Base-by-base conservation (phyloP, 1,140 invertebrate genomes). In the Brachionus plicatilis region DNA sequence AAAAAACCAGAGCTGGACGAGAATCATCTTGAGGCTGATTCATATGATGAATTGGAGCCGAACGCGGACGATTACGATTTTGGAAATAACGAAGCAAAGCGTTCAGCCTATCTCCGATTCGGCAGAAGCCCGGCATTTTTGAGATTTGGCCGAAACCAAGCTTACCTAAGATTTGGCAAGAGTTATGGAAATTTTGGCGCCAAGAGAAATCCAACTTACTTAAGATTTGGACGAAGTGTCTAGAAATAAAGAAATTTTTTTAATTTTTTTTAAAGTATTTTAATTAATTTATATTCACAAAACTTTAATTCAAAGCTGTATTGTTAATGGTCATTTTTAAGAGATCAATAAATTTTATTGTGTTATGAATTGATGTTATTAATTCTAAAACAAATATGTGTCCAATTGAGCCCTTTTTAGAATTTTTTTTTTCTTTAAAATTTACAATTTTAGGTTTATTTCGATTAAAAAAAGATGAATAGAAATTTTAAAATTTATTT, bases 191-290 rank as follows among this genome's bases (percentile, higher is more conserved):
- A 11, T 43, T 43, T 41, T 41, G 33, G 33, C 33, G 66, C 17
- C 7, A 72, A 72, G 17, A 72, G 68, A 72, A 72, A 72, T 20
- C 68, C 68, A n/a, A 43, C 68, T 72, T 72, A 72, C 33, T 43
- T 72, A 43, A 72, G 68, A 72, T 72, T 72, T 72, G 68, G 68
- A n/a, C 33, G 68, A 43, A 72, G 41, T 20, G 53, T 60, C 9
- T 14, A 60, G n/a, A 60, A 60, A 20, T 60, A 24, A 60, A 24
- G 8, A 17, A 56, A 56, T 50, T 50, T 50, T 50, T 50, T 50
- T 50, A n/a, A 1, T 53, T 53, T 53, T 53, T n/a, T 53, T 53
- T 53, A 53, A 53, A 17, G 47, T 53, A 17, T 53, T 53, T 53
- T 53, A 37, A 37, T 53, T 53, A 50, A 53, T 53, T 53, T 53